Evolutionary conservation across 1,140 invertebrate species (phyloP).

Genomic region (Drosophila aff.): DNA sequence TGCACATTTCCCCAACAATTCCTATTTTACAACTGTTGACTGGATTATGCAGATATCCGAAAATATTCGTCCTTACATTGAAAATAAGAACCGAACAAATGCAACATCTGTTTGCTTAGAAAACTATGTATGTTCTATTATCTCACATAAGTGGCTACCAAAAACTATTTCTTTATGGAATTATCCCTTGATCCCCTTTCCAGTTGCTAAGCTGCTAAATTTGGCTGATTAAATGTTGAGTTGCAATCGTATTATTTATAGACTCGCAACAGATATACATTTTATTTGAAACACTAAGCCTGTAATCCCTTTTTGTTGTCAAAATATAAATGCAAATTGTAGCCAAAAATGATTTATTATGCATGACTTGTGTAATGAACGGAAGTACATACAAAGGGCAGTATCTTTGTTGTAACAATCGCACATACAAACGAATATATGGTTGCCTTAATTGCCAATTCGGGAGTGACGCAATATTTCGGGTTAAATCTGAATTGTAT

Average conservation of each 20-base stretch:
- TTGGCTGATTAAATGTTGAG: slow-evolving; percentile 9
- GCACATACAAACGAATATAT: background rate
- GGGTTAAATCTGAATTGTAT: slow-evolving; percentile 20
- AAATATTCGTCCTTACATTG: slow-evolving; percentile 1
- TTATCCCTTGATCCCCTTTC: slow-evolving; percentile 22
- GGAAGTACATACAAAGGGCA: slow-evolving; percentile 6
- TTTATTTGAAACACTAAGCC: slow-evolving; percentile 25
- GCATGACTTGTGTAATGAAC: slow-evolving; percentile 44
- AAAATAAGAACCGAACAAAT: background rate
- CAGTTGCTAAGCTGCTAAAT: slow-evolving; percentile 12
- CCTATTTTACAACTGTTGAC: slow-evolving; percentile 38
- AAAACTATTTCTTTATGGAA: slow-evolving; percentile 5
- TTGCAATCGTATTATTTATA: slow-evolving; percentile 3
- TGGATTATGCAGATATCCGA: slow-evolving; percentile 18
- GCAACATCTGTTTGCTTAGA: slow-evolving; percentile 25
- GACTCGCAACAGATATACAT: background rate
- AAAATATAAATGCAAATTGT: slow-evolving; percentile 26
- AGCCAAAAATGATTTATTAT: slow-evolving; percentile 43
- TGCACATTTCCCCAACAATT: slow-evolving; percentile 16
- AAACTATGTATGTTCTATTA: slow-evolving; percentile 15
- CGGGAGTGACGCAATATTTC: slow-evolving; percentile 35
- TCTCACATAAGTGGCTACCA: slow-evolving; percentile 3
- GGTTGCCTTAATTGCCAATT: slow-evolving; percentile 44
- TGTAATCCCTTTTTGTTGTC: slow-evolving; percentile 31
- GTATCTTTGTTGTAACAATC: background rate